phyloP scores from a whole-genome alignment of 2,797 vertebrate genomes.

The Nasua narica region DNA sequence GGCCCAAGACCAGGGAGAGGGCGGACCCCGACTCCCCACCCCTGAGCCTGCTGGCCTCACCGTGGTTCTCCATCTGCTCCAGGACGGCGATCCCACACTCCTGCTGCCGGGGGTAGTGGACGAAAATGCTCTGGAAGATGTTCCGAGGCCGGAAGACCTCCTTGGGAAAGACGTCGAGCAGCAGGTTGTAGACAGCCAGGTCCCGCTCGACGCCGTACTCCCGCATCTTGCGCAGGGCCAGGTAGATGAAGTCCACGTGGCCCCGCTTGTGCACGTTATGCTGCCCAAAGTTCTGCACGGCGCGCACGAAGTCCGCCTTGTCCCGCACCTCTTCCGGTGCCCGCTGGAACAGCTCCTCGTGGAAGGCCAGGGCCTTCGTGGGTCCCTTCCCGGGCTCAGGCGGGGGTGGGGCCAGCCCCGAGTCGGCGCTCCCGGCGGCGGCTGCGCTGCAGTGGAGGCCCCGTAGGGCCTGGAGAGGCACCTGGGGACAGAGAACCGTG shows the following conservation, averaged over 20 bases:
- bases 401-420: background rate
- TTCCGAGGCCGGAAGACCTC: slow-evolving; percentile 91
- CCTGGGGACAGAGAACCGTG: background rate
- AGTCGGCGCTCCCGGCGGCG: background rate
- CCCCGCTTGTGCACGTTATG: slow-evolving; percentile 87
- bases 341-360: slow-evolving; percentile 83
- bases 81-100: slow-evolving; percentile 90
- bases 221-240: slow-evolving; percentile 90
- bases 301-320: slow-evolving; percentile 86
- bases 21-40: background rate
- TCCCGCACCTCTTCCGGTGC: slow-evolving; percentile 70
- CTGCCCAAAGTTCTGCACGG: slow-evolving; percentile 84
- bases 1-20: background rate
- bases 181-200: slow-evolving; percentile 88
- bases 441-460: slow-evolving; percentile 24
- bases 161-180: slow-evolving; percentile 93
- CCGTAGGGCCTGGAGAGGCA: background rate
- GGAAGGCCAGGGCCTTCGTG: slow-evolving; percentile 55
- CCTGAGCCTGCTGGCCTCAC: slow-evolving; percentile 76
- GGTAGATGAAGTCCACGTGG: slow-evolving; percentile 93
- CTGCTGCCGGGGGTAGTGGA: slow-evolving; percentile 93
- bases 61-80: slow-evolving; percentile 92
- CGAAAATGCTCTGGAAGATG: slow-evolving; percentile 89
- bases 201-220: slow-evolving; percentile 90
- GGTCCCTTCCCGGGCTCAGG: background rate